Evolutionary conservation across 1,140 invertebrate species (phyloP), one percentile per base, ranked within the genome.

Genomic region (Drosophila cardini): DNA sequence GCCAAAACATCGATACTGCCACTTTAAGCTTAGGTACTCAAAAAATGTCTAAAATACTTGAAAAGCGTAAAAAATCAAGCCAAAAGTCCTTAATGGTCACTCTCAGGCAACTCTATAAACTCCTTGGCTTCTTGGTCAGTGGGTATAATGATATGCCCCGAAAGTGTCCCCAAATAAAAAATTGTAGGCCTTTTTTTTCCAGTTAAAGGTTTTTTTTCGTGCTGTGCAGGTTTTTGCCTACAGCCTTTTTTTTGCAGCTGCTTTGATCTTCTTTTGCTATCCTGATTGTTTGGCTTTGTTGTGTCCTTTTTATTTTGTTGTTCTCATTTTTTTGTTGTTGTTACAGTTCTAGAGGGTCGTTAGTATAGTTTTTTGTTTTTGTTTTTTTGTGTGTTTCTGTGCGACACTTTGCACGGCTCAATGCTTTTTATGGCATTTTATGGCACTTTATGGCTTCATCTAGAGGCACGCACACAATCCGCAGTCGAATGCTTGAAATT

Each of bases 211-310:
- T 52, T 38, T 26, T 52, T 42, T 72, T 69, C n/a, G n/a, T 45
- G 10, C 16, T 13, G 36, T 38, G 26, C 60, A 69, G 73, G 69
- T 73, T 36, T 34, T 73, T 60, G 76, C 67, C 83, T 80, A 76
- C 64, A 75, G 83, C 75, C 55, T 40, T 78, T 60, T 78, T 56
- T 78, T 50, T 58, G 60, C 71, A 72, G 56, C 75, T 50, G 38
- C 79, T 86, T 86, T 86, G 82, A 86, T 86, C 72, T 83, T 70
- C 64, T 45, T 16, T 57, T 62, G 48, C 70, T 76, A 72, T 55
- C 61, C 86, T 76, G 72, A 46, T 52, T 75, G 71, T 69, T 65
- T 16, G 8, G 48, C n/a, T 13, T 61, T 53, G 65, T 46, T 26
- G 48, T 78, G 76, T 81, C 83, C 75, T 48, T 86, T 85, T 75